phyloP scores from a whole-genome alignment of 2,113 vertebrate genomes.

The Poicephalus gulielmi region DNA sequence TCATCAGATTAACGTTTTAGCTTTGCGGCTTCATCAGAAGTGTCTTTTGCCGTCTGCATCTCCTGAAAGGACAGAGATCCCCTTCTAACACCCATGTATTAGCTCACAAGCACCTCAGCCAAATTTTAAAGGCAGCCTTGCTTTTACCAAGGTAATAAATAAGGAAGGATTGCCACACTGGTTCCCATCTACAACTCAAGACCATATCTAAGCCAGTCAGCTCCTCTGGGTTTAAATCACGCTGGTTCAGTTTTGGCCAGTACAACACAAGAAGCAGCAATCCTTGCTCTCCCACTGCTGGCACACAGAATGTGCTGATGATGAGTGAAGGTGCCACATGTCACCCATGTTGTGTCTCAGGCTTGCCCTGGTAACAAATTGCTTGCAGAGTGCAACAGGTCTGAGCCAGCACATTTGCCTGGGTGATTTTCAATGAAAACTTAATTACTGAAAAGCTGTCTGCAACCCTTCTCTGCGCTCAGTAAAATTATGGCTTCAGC shows the following conservation, averaged over 20 bases:
- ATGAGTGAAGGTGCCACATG: neutral
- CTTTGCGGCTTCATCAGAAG: conserved; percentile 18
- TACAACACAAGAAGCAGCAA: neutral
- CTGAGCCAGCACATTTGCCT: neutral
- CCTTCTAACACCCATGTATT: neutral
- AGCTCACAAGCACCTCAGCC: neutral
- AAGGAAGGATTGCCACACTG: neutral
- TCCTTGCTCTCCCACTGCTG: neutral
- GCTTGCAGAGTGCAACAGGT: neutral
- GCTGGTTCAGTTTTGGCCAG: neutral
- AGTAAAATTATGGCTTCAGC: neutral
- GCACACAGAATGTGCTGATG: accelerated
- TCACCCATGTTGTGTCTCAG: neutral
- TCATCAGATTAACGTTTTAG: conserved; percentile 58
- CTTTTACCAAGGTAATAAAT: neutral
- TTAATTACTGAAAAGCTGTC: neutral
- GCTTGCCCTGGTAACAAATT: neutral
- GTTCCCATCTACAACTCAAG: neutral
- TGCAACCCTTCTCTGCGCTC: neutral
- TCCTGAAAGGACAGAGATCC: neutral
- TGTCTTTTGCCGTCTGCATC: neutral
- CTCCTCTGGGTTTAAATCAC: neutral
- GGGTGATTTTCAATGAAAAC: neutral
- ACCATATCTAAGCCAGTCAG: neutral
- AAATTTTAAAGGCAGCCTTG: neutral